Percentiles rank a stretch among this genome's conserved stretches.
These are phyloP conservation scores for Furnarius figulus DNA, from an alignment of 2,113 vertebrate genomes.

Conservation along the genomic window DNA sequence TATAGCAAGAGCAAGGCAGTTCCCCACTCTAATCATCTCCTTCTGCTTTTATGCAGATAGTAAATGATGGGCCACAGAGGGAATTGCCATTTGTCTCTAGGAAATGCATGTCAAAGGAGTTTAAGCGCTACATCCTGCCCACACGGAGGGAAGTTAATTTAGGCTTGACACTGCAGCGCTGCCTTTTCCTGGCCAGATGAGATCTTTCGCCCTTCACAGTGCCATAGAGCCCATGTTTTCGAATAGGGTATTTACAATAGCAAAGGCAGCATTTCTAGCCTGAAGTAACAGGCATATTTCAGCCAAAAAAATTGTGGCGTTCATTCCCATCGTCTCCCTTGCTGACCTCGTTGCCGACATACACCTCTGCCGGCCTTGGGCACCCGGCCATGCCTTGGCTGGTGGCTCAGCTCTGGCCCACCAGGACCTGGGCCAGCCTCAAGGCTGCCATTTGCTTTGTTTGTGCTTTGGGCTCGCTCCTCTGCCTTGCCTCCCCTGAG, in stretches of 20 bases:
- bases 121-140: background rate
- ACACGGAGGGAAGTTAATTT: background rate
- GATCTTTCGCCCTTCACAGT: background rate
- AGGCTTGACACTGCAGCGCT: background rate
- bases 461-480: background rate
- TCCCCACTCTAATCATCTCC: conserved; percentile 10
- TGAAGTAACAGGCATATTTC: background rate
- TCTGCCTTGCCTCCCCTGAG: background rate
- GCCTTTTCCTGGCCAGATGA: background rate
- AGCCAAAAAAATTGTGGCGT: background rate
- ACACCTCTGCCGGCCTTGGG: background rate
- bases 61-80: conserved; percentile 12
- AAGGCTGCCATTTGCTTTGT: background rate
- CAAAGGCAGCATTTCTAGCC: background rate
- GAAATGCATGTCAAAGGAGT: background rate
- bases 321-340: background rate
- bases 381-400: background rate
- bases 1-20: background rate
- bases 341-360: background rate
- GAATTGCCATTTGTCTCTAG: background rate
- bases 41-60: conserved; percentile 28
- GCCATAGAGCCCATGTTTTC: background rate
- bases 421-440: background rate
- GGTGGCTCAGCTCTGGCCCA: background rate
- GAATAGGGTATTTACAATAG: background rate